A percentile compares a stretch with the other conserved stretches of the same genome.
phyloP scores from a whole-genome alignment of 2,797 vertebrate species.

The Scyliorhinus canicula region DNA sequence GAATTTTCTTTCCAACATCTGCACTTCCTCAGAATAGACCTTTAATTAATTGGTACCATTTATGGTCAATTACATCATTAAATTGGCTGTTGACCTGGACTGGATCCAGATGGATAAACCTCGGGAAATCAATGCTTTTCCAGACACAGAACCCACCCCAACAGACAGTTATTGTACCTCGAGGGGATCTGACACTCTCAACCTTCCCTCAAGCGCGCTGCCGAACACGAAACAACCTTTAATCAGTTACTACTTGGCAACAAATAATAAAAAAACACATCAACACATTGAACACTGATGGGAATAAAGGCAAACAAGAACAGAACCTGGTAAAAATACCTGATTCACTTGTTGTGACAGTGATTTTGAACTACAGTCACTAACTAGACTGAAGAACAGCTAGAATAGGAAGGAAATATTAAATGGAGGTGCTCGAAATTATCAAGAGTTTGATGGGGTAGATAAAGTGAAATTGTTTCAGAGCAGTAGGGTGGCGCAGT shows the following conservation, averaged over 20 bases:
- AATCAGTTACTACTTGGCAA: neutral
- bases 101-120: neutral
- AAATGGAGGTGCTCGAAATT: neutral
- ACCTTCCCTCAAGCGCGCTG: neutral
- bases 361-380: neutral
- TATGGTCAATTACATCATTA: slow-evolving; percentile 1
- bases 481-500: no score
- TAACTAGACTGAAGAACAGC: neutral
- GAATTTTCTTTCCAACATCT: neutral
- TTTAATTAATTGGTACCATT: slow-evolving; percentile 19
- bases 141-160: neutral
- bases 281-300: neutral
- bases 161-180: neutral
- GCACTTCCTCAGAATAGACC: neutral
- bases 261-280: neutral
- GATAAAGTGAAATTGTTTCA: neutral
- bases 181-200: neutral
- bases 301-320: neutral
- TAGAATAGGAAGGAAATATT: neutral
- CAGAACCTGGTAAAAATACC: neutral
- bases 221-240: neutral
- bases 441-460: neutral
- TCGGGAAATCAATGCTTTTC: neutral
- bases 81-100: slow-evolving; percentile 14
- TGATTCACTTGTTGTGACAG: neutral